A percentile compares a stretch with the other conserved stretches of the same genome.
Conservation (phyloP, 2,113 vertebrate genomes). For the Morone saxatilis region DNA sequence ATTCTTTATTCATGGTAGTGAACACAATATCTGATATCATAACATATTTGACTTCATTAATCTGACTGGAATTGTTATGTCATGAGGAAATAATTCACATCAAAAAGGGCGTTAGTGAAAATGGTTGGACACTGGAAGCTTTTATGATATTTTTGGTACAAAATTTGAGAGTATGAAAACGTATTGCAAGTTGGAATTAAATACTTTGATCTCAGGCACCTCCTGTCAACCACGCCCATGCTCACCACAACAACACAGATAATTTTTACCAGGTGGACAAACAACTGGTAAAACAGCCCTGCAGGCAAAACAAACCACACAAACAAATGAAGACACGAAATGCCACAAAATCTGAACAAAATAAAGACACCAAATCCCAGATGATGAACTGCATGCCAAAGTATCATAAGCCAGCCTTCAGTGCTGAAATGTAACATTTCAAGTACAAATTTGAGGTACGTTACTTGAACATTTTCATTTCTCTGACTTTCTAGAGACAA, state of each 20-base stretch:
- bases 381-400: slow-evolving; percentile 15
- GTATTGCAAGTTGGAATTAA: not conserved
- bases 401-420: not conserved
- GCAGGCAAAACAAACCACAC: not conserved
- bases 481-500: too few species aligned
- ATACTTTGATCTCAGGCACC: too few species aligned
- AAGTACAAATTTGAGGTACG: not conserved
- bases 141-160: too few species aligned
- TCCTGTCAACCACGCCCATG: not conserved
- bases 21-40: too few species aligned
- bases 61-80: not conserved
- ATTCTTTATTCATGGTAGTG: not conserved
- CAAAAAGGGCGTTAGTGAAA: not conserved
- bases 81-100: not conserved
- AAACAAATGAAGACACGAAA: slow-evolving; percentile 12
- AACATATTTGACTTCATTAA: too few species aligned
- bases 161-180: not conserved
- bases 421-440: not conserved
- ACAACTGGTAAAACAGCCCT: not conserved
- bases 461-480: not conserved
- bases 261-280: slow-evolving; percentile 11
- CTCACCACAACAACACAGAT: not conserved
- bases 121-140: too few species aligned
- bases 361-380: not conserved
- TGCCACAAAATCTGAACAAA: slow-evolving; percentile 7